phyloP scores from a whole-genome alignment of 2,113 vertebrate species.

The Psittacula cyanocephala region DNA sequence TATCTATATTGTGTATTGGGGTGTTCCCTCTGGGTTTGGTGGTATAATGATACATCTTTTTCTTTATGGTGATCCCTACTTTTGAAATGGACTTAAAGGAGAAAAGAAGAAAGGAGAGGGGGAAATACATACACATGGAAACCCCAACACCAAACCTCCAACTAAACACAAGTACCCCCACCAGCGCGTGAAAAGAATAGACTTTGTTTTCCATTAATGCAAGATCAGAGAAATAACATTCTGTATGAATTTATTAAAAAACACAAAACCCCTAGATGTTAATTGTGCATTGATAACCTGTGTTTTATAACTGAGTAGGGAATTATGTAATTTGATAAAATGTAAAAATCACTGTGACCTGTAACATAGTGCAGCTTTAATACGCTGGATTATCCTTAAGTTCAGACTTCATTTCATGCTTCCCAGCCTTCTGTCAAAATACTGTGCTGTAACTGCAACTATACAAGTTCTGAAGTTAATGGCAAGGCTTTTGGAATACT shows the following conservation, averaged over 20 bases:
- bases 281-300: neutral
- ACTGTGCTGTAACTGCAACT: constrained; percentile 43
- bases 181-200: neutral
- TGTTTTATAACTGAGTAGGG: neutral
- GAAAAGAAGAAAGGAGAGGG: neutral
- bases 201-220: neutral
- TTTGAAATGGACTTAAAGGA: neutral
- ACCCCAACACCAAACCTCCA: neutral
- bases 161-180: neutral
- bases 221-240: neutral
- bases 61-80: neutral
- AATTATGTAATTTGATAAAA: neutral
- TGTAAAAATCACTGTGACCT: constrained; percentile 1
- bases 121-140: neutral
- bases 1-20: neutral
- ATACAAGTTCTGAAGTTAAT: constrained; percentile 27
- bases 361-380: constrained; percentile 82
- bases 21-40: neutral
- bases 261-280: neutral
- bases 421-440: constrained; percentile 72
- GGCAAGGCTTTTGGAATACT: constrained; percentile 77
- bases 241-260: neutral
- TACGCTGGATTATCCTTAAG: constrained; percentile 75
- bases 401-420: constrained; percentile 82
- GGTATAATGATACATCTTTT: neutral